Percentiles rank a stretch among this genome's conserved stretches.
These are phyloP conservation scores for Pterocles burchelli DNA, from an alignment of 2,113 vertebrate genomes.

Conservation along the genomic window DNA sequence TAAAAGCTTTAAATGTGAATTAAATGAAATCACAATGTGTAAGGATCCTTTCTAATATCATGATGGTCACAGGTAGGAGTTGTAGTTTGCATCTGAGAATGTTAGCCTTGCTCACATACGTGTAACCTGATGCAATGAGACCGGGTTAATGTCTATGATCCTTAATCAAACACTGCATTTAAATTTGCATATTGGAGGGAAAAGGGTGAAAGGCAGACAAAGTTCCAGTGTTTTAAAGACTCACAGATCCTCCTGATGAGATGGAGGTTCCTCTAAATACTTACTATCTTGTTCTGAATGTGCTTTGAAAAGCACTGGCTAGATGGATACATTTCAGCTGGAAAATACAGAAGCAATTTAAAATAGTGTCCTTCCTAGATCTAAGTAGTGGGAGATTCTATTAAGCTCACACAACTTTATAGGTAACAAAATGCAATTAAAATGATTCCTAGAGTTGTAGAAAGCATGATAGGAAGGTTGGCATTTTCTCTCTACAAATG, in stretches of 20 bases:
- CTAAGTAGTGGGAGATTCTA: not conserved
- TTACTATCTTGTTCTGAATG: not conserved
- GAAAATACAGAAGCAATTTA: not conserved
- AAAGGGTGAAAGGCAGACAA: not conserved
- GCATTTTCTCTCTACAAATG: not conserved
- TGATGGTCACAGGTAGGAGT: not conserved
- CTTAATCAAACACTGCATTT: not conserved
- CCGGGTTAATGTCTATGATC: not conserved
- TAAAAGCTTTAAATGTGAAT: not conserved
- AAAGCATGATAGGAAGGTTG: not conserved
- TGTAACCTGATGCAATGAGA: not conserved
- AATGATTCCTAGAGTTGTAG: not conserved
- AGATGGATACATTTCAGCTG: not conserved
- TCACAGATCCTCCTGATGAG: not conserved
- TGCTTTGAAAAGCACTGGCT: not conserved
- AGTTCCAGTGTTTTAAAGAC: not conserved
- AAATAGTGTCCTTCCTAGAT: not conserved
- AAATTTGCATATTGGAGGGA: not conserved
- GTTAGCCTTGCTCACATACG: not conserved
- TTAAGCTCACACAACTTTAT: not conserved
- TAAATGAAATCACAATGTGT: not conserved
- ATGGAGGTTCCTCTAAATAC: not conserved
- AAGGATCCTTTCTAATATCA: not conserved
- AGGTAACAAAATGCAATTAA: not conserved
- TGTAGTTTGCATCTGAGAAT: not conserved